Evolutionary conservation across 1,140 invertebrate species (phyloP).

Genomic region (Hyles vespertilio): DNA sequence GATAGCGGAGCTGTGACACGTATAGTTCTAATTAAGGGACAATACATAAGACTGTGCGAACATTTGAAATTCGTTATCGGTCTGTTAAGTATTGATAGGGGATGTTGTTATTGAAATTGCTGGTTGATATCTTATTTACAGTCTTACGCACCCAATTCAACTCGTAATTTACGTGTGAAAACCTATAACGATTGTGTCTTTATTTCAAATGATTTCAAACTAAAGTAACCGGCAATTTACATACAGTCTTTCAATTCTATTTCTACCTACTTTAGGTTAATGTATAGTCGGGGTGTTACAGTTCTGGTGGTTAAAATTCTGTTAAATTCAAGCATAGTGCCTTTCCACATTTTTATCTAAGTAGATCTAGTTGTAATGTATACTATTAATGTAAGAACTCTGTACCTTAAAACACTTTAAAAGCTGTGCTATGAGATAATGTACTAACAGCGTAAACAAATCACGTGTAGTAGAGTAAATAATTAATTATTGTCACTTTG

Average conservation of each 20-base stretch:
- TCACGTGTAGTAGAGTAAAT: constrained; percentile 25
- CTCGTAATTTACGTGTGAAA: too few species aligned
- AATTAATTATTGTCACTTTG: constrained; percentile 25
- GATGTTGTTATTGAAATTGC: constrained; percentile 8
- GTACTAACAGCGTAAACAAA: constrained; percentile 28
- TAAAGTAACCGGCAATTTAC: too few species aligned
- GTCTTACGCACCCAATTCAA: too few species aligned
- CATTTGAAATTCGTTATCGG: constrained; percentile 18
- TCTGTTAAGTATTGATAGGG: constrained; percentile 24
- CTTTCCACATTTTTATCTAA: constrained; percentile 56
- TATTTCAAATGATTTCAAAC: too few species aligned
- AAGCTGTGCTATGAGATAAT: constrained; percentile 15
- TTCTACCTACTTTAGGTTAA: too few species aligned
- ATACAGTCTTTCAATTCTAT: too few species aligned
- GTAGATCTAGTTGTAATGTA: constrained; percentile 34
- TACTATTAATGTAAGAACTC: constrained; percentile 35
- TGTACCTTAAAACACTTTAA: constrained; percentile 21
- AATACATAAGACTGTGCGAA: constrained; percentile 45
- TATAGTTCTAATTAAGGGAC: constrained; percentile 37
- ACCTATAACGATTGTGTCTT: too few species aligned
- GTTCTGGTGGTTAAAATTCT: constrained; percentile 14
- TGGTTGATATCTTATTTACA: too few species aligned
- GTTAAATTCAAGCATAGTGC: constrained; percentile 62
- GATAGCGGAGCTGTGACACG: constrained; percentile 35
- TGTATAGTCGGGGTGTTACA: not conserved